phyloP scores from a whole-genome alignment of 1,140 invertebrate genomes.

The Rhyacophila brunnea region DNA sequence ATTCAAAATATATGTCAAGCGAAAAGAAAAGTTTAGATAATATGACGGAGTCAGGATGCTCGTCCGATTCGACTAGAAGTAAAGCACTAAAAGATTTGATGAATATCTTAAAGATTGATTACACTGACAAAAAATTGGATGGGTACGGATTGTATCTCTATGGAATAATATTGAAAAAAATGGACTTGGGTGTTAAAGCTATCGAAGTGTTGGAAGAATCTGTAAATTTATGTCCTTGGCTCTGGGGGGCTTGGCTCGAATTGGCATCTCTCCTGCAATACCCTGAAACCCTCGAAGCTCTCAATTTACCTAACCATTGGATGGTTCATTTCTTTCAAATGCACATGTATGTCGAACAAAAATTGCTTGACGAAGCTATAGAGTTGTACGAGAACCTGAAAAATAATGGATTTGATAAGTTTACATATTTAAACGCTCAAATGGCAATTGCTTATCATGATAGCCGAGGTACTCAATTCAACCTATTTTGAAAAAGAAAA shows the following conservation, averaged over 20 bases:
- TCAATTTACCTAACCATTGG: constrained; percentile 86
- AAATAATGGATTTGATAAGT: constrained; percentile 79
- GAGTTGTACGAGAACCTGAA: constrained; percentile 77
- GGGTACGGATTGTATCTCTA: constrained; percentile 88
- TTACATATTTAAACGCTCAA: constrained; percentile 88
- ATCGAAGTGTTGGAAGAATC: constrained; percentile 77
- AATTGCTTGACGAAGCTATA: constrained; percentile 87
- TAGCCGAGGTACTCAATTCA: constrained; percentile 70
- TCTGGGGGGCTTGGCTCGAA: constrained; percentile 94
- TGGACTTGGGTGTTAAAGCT: constrained; percentile 75
- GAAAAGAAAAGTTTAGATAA: constrained; percentile 88
- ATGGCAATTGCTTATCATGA: constrained; percentile 92
- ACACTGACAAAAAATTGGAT: constrained; percentile 69
- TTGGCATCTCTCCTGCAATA: constrained; percentile 83
- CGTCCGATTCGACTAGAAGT: constrained; percentile 63
- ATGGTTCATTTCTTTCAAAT: constrained; percentile 92
- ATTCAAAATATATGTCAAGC: constrained; percentile 70
- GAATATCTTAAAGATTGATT: constrained; percentile 57
- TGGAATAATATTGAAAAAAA: constrained; percentile 86
- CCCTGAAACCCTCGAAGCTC: constrained; percentile 65
- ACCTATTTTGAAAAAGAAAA: no score
- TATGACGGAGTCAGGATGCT: constrained; percentile 72
- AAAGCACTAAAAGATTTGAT: constrained; percentile 57
- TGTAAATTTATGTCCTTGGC: constrained; percentile 73
- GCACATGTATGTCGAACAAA: constrained; percentile 87